Base-by-base conservation (phyloP, 2,888 invertebrate genomes). In the Amphipyra berbera region DNA sequence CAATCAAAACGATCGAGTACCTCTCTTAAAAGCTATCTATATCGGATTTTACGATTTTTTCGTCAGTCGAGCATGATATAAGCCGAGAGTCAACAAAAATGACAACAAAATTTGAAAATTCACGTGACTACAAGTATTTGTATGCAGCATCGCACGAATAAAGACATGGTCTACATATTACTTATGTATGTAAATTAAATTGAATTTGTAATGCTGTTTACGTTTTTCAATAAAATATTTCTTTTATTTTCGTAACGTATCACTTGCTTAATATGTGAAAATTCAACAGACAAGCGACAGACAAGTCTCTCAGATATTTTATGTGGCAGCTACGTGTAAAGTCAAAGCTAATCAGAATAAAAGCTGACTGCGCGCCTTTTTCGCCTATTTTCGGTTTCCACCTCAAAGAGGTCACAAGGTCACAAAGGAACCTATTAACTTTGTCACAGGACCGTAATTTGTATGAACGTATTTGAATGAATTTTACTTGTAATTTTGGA, bases 101-200 rank as follows among this genome's bases (percentile, higher is more conserved):
- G 41, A 30, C 21, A 35, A 44, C 15, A 46, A 50, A 44, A 45
- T 55, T 27, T 47, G 30, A 14, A 37, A 47, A 55, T 15, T 44
- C 37, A 53, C 40, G 50, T 53, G 49, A 56, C 30, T 45, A 27
- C 54, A 42, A 47, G n/a, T 30, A 67, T 73, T 71, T 75, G 58
- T 67, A 75, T 71, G 54, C 56, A 47, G 30, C 47, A 44, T 41
- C 33, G 41, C 46, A 37, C 14, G 45, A 49, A 44, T 60, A 44
- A 60, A 59, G 56, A 54, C 44, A 46, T 48, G 47, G 41, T 66
- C 41, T 55, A 60, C 57, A 59, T 55, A 45, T 42, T 55, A 60
- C 57, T 57, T 55, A 45, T 42, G 49, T 71, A 53, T 67, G 72
- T 45, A 58, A 63, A 75, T 75, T 56, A 49, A 63, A 63, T 73